Base-by-base conservation (phyloP, 64 coral and sea anemone genomes). In the Acropora tenuis region DNA sequence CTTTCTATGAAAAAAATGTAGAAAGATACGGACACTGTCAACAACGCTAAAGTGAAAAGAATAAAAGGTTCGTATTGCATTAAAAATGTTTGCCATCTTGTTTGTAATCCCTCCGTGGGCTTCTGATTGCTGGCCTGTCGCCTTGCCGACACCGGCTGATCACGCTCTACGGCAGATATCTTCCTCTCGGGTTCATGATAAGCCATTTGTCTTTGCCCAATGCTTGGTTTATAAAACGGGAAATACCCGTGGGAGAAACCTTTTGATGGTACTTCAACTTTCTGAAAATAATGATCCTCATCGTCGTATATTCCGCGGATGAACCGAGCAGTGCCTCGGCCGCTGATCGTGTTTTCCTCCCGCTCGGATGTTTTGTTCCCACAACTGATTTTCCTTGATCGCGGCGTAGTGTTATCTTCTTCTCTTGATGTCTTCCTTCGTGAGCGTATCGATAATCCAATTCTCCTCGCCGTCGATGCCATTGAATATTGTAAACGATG, bases 1-100 rank as follows among this genome's bases (percentile, higher is more conserved):
- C 89, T 57, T 81, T 91, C 89, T 72, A 91, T 48, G 52, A 91
- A 83, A 0, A 91, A 79, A 57, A 91, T 91, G 17, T 91, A 91
- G 7, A 91, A 19, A n/a, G 89, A 83, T 12, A 91, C 78, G 59
- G 89, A 61, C 6, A 91, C 53, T 11, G 83, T 73, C 46, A 91
- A 60, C 6, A 91, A 75, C 46, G 80, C 79, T 75, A 91, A 60
- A 82, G 68, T 58, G 59, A 67, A 71, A 1, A 91, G 50, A 63
- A 91, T 91, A 10, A 83, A 53, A 0, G 79, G 78, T 75, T 91
- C 89, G 44, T 74, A 75, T 87, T 16, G 19, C 5, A 74, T 52
- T 55, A 74, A 15, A 49, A 80, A 50, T 3, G 44, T 57, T 90
- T 74, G n/a, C 17, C 20, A 82, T 47, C 43, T 60, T n/a, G 71